phyloP scores from a whole-genome alignment of 2,888 invertebrate species.

The Xanthorhoe designata region DNA sequence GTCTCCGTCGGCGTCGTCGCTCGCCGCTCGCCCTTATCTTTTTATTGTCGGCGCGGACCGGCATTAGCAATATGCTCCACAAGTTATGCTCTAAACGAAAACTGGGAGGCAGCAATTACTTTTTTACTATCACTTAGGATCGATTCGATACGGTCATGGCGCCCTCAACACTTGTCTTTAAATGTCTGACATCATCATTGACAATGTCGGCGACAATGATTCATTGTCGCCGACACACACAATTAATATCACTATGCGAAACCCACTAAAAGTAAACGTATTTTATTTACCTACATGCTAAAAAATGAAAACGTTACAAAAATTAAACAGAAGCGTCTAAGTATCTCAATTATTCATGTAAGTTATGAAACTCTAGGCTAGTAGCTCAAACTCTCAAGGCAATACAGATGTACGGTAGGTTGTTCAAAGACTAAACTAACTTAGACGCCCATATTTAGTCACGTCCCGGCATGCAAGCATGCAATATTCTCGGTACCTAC shows the following conservation, averaged over 20 bases:
- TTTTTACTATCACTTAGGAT: conserved; percentile 48
- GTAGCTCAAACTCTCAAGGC: conserved; percentile 24
- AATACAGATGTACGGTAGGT: conserved; percentile 39
- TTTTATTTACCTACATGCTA: background rate
- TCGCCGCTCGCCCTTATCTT: conserved; percentile 67
- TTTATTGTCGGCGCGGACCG: conserved; percentile 67
- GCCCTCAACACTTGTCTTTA: background rate
- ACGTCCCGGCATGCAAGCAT: conserved; percentile 38
- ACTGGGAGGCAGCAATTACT: conserved; percentile 54
- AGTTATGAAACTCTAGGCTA: conserved; percentile 24
- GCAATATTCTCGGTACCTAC: conserved; percentile 31
- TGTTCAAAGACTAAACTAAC: conserved; percentile 35
- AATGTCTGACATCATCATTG: background rate
- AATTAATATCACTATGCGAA: background rate
- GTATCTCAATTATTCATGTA: conserved; percentile 16
- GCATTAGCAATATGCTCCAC: conserved; percentile 71
- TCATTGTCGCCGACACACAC: background rate
- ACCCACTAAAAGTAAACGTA: background rate
- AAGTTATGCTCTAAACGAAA: conserved; percentile 63
- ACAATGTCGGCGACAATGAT: too few species aligned
- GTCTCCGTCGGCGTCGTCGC: conserved; percentile 58
- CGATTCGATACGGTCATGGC: conserved; percentile 37
- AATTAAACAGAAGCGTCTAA: conserved; percentile 1
- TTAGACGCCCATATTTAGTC: conserved; percentile 39
- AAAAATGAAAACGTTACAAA: background rate